Percentiles rank a stretch among this genome's conserved stretches.
Conservation (phyloP, 2,888 invertebrate species). For the Odontomyia ornata region DNA sequence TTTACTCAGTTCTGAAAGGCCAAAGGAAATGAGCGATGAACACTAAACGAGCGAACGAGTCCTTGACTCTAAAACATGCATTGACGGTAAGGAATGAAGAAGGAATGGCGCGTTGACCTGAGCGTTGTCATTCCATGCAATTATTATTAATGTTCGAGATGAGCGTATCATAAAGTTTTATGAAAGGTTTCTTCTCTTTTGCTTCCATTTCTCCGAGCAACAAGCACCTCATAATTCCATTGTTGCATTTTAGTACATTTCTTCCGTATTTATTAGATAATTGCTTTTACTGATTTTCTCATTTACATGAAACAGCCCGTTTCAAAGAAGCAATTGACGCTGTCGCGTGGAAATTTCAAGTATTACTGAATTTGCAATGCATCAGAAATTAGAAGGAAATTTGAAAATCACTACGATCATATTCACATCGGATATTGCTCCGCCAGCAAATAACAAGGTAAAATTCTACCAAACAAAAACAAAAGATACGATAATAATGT, state of each 20-base stretch:
- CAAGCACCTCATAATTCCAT: conserved; percentile 11
- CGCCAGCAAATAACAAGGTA: no score
- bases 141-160: conserved; percentile 37
- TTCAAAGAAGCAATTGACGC: not conserved
- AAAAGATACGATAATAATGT: no score
- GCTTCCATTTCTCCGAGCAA: conserved; percentile 11
- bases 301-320: not conserved
- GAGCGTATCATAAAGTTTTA: conserved; percentile 35
- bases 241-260: conserved; percentile 34
- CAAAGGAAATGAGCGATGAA: conserved; percentile 25
- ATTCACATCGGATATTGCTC: no score
- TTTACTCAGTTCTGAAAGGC: conserved; percentile 29
- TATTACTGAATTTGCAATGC: not conserved
- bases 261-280: conserved; percentile 36
- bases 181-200: conserved; percentile 27
- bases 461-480: no score
- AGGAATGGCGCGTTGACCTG: not conserved
- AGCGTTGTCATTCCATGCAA: conserved; percentile 21
- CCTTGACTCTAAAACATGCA: conserved; percentile 30
- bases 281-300: conserved; percentile 2
- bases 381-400: no score
- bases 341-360: conserved; percentile 26
- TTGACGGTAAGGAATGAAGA: not conserved
- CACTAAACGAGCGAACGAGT: conserved; percentile 15
- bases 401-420: no score